A percentile compares a stretch with the other conserved stretches of the same genome.
Conservation (phyloP, 1,140 invertebrate genomes). For the Bacillus rossius region DNA sequence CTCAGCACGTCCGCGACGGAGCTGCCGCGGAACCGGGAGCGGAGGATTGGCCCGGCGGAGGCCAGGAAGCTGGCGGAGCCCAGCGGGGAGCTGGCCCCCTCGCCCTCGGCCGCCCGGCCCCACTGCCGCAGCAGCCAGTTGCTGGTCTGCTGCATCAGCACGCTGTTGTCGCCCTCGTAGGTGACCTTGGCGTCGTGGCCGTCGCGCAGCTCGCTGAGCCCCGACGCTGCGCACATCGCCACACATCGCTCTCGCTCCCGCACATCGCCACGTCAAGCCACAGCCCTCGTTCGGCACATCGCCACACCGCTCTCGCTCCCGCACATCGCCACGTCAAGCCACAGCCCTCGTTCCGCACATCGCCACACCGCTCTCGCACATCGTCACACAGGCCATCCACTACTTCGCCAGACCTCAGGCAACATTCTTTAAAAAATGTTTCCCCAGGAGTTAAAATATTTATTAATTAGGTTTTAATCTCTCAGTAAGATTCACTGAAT, state of each 20-base stretch:
- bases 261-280: too few species aligned
- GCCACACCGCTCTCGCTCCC: too few species aligned
- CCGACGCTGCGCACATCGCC: conserved; percentile 48
- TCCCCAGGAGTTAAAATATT: too few species aligned
- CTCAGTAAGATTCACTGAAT: too few species aligned
- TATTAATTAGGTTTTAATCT: too few species aligned
- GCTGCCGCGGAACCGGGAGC: conserved; percentile 43
- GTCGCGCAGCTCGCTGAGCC: conserved; percentile 75
- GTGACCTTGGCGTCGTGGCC: conserved; percentile 91
- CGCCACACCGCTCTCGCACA: too few species aligned
- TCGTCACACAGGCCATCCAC: too few species aligned
- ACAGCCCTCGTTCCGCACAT: conserved; percentile 47
- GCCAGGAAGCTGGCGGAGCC: conserved; percentile 56
- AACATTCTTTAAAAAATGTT: too few species aligned
- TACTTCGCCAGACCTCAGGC: too few species aligned
- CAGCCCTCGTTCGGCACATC: conserved; percentile 46
- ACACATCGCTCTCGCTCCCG: too few species aligned
- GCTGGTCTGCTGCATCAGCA: conserved; percentile 89
- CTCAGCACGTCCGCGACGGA: conserved; percentile 41
- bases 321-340: too few species aligned
- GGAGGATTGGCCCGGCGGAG: conserved; percentile 45
- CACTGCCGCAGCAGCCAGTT: conserved; percentile 79
- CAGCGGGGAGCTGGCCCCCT: conserved; percentile 52
- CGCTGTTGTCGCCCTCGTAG: conserved; percentile 96
- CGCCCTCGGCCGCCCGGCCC: conserved; percentile 36